Conservation (phyloP, 2,888 invertebrate genomes). For the Torymus aiolomorphi region DNA sequence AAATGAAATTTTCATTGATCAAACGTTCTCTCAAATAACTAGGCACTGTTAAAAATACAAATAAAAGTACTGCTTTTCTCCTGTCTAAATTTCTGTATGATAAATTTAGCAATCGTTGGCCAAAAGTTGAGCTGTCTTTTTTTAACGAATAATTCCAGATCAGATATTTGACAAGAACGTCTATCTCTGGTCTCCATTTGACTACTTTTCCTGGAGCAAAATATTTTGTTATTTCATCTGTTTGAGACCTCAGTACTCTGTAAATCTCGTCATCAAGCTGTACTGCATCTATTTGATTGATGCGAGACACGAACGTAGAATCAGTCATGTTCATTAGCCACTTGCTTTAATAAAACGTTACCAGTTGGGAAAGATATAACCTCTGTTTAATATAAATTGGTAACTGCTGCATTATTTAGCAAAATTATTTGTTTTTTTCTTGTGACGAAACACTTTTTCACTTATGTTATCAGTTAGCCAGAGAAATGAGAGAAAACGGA, state of each 20-base stretch:
- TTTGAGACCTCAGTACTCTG: constrained; percentile 82
- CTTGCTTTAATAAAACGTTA: not conserved
- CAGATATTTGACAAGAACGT: constrained; percentile 81
- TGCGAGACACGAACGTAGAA: constrained; percentile 69
- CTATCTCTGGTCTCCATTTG: constrained; percentile 82
- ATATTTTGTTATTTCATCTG: constrained; percentile 81
- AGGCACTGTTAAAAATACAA: constrained; percentile 79
- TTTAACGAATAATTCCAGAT: constrained; percentile 85
- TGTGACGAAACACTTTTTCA: too few species aligned
- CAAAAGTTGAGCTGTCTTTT: constrained; percentile 84
- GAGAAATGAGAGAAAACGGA: too few species aligned
- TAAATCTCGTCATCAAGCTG: constrained; percentile 88
- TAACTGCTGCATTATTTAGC: constrained; percentile 12
- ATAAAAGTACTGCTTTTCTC: constrained; percentile 80
- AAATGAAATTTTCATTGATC: constrained; percentile 56
- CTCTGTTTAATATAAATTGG: not conserved
- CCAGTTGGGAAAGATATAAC: not conserved
- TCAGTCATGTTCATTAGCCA: constrained; percentile 61
- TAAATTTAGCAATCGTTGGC: constrained; percentile 88
- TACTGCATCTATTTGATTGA: constrained; percentile 84
- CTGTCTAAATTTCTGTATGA: constrained; percentile 82
- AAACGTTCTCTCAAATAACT: constrained; percentile 81
- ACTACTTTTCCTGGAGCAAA: constrained; percentile 76
- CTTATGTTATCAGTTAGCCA: too few species aligned
- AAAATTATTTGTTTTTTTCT: not conserved